Evolutionary conservation across 2,113 vertebrate genomes (phyloP), one percentile per base, ranked within the genome.

Genomic region (Falco punctatus): DNA sequence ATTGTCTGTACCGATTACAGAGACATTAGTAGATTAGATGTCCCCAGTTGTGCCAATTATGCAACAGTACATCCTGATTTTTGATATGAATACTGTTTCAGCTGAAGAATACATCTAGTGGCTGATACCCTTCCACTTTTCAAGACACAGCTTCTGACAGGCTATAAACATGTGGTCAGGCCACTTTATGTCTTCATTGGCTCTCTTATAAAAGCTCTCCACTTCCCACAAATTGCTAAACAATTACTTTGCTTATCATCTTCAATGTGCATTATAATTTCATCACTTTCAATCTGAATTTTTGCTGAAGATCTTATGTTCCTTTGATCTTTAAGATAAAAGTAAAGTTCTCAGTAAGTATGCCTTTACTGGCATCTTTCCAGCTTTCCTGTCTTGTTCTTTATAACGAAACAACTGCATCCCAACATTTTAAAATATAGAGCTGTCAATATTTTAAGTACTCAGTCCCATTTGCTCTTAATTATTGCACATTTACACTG

Each of bases 321-420:
- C 11, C 33, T 97, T 95, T 96, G 82, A 90, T 97, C 77, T 93
- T 81, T 20, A 6, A 72, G 91, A 96, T 91, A 84, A 89, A 96
- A 97, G 78, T 81, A 84, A 95, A 84, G 61, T 74, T 93, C n/a
- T n/a, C 24, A 82, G 55, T 55, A 67, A 92, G 44, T 74, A 88
- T 65, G 49, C 49, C 77, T 94, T 87, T 87, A 61, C 35, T 95
- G 55, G 65, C 81, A 75, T 28, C 8, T 72, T 92, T 95, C 82
- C 82, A 92, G 32, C 48, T 88, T 82, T 70, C 11, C 35, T 92
- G 85, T 73, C 49, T 80, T 83, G 20, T 64, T 90, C 58, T 80
- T 32, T 90, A 9, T 77, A 92, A 70, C 71, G 38, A 94, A 95
- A 95, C 32, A 91, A 97, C 78, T 80, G n/a, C 30, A 83, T 71